These are phyloP conservation scores for Strix aluco DNA, from an alignment of 2,113 vertebrate species.

Conservation along the genomic window DNA sequence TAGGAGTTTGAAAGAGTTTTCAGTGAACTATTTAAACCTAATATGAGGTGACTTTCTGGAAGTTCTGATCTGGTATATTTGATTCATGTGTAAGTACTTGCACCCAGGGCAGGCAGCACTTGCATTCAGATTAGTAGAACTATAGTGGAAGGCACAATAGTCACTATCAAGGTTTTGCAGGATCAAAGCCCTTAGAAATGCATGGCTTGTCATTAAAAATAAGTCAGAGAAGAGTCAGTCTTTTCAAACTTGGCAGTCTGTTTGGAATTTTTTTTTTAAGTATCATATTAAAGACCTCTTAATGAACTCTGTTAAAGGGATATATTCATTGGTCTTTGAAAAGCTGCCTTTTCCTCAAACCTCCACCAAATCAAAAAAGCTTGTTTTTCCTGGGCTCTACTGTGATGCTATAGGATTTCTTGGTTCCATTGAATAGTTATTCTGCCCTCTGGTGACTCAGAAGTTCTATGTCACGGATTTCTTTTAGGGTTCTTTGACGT, in stretches of 20 bases:
- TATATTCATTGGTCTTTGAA: neutral
- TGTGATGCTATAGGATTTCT: neutral
- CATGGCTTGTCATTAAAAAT: neutral
- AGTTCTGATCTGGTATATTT: neutral
- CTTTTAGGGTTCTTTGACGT: neutral
- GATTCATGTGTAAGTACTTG: neutral
- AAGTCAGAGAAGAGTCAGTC: neutral
- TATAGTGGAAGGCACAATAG: neutral
- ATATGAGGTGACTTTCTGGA: neutral
- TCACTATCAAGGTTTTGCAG: neutral
- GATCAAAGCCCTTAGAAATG: neutral
- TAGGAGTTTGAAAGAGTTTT: neutral
- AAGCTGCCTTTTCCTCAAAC: neutral
- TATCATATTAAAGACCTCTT: neutral
- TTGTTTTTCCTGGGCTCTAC: neutral
- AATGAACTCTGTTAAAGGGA: neutral
- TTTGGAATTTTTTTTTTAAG: neutral
- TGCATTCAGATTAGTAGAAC: neutral
- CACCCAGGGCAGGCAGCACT: neutral
- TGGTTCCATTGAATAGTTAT: neutral
- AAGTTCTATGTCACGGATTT: neutral
- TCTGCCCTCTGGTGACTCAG: slow-evolving; percentile 22
- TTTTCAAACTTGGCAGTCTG: neutral
- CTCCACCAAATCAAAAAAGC: neutral
- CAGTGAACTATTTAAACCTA: neutral